Evolutionary conservation across 2,888 invertebrate genomes (phyloP), one percentile per base, ranked within the genome.

Genomic region (Drosophila neotestacea): DNA sequence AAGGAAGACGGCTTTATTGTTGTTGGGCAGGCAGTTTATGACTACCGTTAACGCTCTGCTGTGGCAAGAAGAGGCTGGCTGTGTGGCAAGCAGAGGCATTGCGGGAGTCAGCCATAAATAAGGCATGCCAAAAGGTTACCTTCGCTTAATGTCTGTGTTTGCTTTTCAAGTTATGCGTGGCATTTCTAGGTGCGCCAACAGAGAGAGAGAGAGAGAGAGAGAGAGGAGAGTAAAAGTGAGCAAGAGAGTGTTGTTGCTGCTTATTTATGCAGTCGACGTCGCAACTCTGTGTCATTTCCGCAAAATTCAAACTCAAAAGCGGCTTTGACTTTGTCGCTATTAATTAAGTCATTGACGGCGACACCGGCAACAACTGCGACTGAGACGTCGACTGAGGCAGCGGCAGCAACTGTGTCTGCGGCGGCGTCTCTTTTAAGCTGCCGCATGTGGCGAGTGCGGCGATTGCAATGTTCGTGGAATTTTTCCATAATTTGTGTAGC

Each of bases 281-380:
- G 51, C 51, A 34, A 51, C 51, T 41, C 44, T 81, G 68, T 79
- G 83, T 79, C 89, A 90, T 79, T 85, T 85, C 81, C 70, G 70
- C 56, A 70, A 69, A 62, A 73, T 56, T 56, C 56, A 61, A 71
- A 76, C 70, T 74, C 62, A 50, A 68, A 61, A 69, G 78, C 70
- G 67, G 69, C 77, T 68, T 56, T 55, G 67, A 75, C 72, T 82
- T 88, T 89, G 86, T 86, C 89, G 74, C 82, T 79, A 77, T 89
- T 88, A 88, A 89, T 88, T 86, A 86, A 88, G 88, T 73, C 86
- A 89, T 88, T 79, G 78, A 63, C 77, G 76, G 73, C 77, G 63
- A 73, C 72, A 55, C 32, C 56, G 47, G 30, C 55, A 39, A 27
- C 52, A 9, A 13, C 63, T 4, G 51, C 46, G 34, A 32, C 30